These are phyloP conservation scores for Temnothorax curvispinosus DNA, from an alignment of 1,140 invertebrate species.

Conservation along the genomic window DNA sequence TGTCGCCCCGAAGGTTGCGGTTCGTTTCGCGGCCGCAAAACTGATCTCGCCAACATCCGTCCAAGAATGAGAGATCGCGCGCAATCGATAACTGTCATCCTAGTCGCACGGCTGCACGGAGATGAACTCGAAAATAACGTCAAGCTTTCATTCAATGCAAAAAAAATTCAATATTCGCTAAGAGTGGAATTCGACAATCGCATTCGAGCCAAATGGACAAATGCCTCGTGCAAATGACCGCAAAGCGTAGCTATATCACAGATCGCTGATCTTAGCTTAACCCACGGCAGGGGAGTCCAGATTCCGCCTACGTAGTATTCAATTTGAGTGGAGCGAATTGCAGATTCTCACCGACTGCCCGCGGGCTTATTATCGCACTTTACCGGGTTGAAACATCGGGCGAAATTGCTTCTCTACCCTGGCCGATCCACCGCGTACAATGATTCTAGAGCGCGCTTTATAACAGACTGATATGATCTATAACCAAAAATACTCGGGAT, in stretches of 20 bases:
- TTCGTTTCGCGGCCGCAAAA: constrained; percentile 49
- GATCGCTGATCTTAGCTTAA: constrained; percentile 83
- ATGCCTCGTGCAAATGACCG: constrained; percentile 42
- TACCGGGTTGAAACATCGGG: constrained; percentile 76
- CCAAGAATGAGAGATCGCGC: constrained; percentile 13
- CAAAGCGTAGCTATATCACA: constrained; percentile 81
- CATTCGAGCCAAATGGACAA: constrained; percentile 52
- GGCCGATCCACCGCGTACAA: constrained; percentile 59
- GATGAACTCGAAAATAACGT: not conserved
- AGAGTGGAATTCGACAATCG: constrained; percentile 45
- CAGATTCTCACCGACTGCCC: constrained; percentile 83
- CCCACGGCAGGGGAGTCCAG: constrained; percentile 77
- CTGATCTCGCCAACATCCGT: not conserved
- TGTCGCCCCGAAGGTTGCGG: constrained; percentile 55
- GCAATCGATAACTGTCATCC: constrained; percentile 13
- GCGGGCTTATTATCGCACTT: constrained; percentile 85
- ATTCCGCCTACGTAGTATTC: constrained; percentile 83
- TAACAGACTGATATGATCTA: constrained; percentile 53
- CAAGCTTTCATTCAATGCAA: not conserved
- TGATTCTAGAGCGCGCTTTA: constrained; percentile 57
- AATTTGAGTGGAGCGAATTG: constrained; percentile 84
- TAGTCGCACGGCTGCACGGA: not conserved
- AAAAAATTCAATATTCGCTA: not conserved
- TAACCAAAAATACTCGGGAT: constrained; percentile 3
- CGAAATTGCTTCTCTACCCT: constrained; percentile 70